Base-by-base conservation (phyloP, 2,113 vertebrate species). In the Podarcis muralis region DNA sequence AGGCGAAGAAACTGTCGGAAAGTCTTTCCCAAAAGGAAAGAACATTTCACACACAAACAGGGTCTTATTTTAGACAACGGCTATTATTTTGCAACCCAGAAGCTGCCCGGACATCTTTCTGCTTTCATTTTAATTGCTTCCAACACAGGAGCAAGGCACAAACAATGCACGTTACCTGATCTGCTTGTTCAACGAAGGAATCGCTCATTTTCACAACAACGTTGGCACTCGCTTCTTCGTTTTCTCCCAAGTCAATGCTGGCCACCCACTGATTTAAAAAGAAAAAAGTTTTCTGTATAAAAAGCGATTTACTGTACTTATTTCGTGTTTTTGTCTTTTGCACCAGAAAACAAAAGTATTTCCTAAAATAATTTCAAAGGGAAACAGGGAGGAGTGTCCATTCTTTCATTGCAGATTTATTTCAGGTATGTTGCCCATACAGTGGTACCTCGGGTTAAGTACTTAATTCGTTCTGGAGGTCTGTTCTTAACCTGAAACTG, bases 141-240 rank as follows among this genome's bases (percentile, higher is more conserved):
- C 22, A 48, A 16, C 25, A 75, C 9, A 30, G 48, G 40, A 40
- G 3, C n/a, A 83, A 43, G 5, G 6, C 1, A 27, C 23, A 7
- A 2, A 3, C 32, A 79, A 32, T 0, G 2, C 25, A 3, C 79
- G 87, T 93, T 94, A 99, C 99, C 99, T 99, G 98, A 80, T 97
- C 97, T 0, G 98, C 98, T 93, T 99, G 99, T 87, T 99, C 98
- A 0, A 96, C 95, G 90, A 99, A 99, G 0, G 96, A 98, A 4
- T 98, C 98, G 0, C 95, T 97, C 94, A 96, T 88, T 89, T 94
- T 97, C 82, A 99, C 98, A 0, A 98, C 88, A 22, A 99, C 96
- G 53, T 89, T 99, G 23, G 97, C 98, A 5, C 93, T 97, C 8
- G 98, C 98, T 0, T 98, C 98, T 74, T 98, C 98, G 15, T 98